Evolutionary conservation across 30 jellyfish, hydroid and myxozoan species (phyloP).

Genomic region (Clytia hemisphaerica): DNA sequence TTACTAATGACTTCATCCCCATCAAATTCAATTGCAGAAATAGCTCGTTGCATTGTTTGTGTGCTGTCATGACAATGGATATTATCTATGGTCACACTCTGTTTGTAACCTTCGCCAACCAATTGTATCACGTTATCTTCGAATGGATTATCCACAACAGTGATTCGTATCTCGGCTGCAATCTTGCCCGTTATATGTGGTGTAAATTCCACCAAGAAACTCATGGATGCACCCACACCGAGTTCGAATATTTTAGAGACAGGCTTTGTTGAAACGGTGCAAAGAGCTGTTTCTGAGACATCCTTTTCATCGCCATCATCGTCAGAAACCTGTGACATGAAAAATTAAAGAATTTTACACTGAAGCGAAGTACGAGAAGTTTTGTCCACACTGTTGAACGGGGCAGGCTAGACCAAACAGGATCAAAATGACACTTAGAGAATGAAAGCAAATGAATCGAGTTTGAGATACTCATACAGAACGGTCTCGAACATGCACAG

Average conservation of each 20-base stretch:
- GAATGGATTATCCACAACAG: slow-evolving; percentile 82
- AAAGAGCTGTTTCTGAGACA: slow-evolving; percentile 3
- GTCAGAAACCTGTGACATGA: too few relatives aligned
- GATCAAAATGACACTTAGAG: too few relatives aligned
- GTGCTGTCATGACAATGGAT: slow-evolving; percentile 20
- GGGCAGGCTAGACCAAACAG: too few relatives aligned
- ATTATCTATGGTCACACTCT: slow-evolving; percentile 76
- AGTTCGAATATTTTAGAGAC: slow-evolving; percentile 29
- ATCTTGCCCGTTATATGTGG: slow-evolving; percentile 44
- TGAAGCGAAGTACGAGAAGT: too few relatives aligned
- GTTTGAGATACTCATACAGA: too few relatives aligned
- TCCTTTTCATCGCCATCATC: slow-evolving; percentile 12
- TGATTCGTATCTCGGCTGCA: slow-evolving; percentile 59
- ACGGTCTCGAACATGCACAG: too few relatives aligned
- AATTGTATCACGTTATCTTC: slow-evolving; percentile 70
- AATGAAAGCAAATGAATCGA: too few relatives aligned
- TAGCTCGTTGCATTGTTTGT: too few relatives aligned
- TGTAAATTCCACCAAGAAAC: slow-evolving; percentile 56
- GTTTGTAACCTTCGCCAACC: slow-evolving; percentile 78
- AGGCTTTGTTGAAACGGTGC: slow-evolving; percentile 48
- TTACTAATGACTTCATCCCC: slow-evolving; percentile 6
- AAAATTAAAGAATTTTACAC: too few relatives aligned
- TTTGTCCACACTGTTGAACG: too few relatives aligned
- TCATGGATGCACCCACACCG: slow-evolving; percentile 40
- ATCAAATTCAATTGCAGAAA: background rate